Evolutionary conservation across 2,888 invertebrate species (phyloP).

Genomic region (Chirona hameri): DNA sequence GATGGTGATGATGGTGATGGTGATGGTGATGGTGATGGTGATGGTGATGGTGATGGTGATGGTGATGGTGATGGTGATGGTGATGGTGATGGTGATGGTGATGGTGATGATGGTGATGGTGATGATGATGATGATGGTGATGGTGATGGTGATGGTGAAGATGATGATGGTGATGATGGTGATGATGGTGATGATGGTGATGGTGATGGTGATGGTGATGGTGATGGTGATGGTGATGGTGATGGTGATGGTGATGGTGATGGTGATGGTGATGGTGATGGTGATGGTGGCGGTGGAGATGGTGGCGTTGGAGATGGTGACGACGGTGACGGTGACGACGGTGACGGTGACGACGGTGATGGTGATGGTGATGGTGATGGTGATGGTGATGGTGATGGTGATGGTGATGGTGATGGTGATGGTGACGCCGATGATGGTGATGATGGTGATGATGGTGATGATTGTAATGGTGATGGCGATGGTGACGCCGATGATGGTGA

Average conservation of each 20-base stretch:
- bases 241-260: too few relatives aligned
- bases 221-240: slow-evolving; percentile 22
- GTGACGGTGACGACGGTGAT: slow-evolving; percentile 22
- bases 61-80: too few relatives aligned
- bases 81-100: too few relatives aligned
- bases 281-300: slow-evolving; percentile 10
- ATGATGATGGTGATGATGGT: background rate
- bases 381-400: slow-evolving; percentile 2
- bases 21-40: too few relatives aligned
- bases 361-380: too few relatives aligned
- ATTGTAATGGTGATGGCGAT: slow-evolving; percentile 3
- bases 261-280: slow-evolving; percentile 22
- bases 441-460: slow-evolving; percentile 22
- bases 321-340: slow-evolving; percentile 22
- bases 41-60: too few relatives aligned
- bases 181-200: background rate
- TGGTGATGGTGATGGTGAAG: background rate
- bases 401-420: too few relatives aligned
- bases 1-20: too few relatives aligned
- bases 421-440: too few relatives aligned
- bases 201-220: slow-evolving; percentile 22
- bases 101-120: slow-evolving; percentile 4
- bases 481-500: slow-evolving; percentile 4
- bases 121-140: slow-evolving; percentile 2
- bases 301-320: slow-evolving; percentile 5